Base-by-base conservation (phyloP, 2,113 vertebrate genomes). In the Sinocyclocheilus anshuiensis region DNA sequence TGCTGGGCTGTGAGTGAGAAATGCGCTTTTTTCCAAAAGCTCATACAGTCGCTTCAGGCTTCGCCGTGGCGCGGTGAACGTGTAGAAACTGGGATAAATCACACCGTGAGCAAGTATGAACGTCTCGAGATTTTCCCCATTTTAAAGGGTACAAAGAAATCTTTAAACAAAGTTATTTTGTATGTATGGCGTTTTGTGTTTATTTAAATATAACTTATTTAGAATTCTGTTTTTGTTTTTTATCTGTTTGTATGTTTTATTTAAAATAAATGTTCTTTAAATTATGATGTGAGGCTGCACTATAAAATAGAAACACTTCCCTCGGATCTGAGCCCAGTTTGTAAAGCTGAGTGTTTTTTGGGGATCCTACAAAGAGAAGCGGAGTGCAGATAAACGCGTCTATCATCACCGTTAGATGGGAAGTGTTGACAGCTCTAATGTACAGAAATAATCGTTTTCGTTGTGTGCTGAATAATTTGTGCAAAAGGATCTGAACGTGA, bases 391-490 rank as follows among this genome's bases (percentile, higher is more conserved):
- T 42, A 75, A 90, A 90, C 92, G 88, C 61, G 90, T 91, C 89
- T 87, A 89, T 91, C 89, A 92, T 93, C 80, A 9, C 42, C 45
- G 63, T 22, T 13, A 12, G 63, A 82, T 36, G 93, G 88, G 91
- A 79, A 88, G 90, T 82, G 88, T 81, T 79, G 77, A 86, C 61
- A 81, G 82, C 84, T 84, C 88, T 90, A 87, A 93, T 96, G 94
- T 97, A 97, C 92, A 97, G 96, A 95, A 94, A 96, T 95, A 93
- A 94, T 95, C 95, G 93, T 93, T 92, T 90, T 92, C 93, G 95
- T 95, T 95, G 94, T 96, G 96, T 97, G 96, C 92, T 98, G 96
- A 96, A 96, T 94, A 95, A 92, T 92, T 97, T 94, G 97, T 98
- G 96, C 84, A 87, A 80, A 97, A 93, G 94, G 94, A 95, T 96